Evolutionary conservation across 2,113 vertebrate genomes (phyloP).

Genomic region (Ictidomys tridecemlineatus): DNA sequence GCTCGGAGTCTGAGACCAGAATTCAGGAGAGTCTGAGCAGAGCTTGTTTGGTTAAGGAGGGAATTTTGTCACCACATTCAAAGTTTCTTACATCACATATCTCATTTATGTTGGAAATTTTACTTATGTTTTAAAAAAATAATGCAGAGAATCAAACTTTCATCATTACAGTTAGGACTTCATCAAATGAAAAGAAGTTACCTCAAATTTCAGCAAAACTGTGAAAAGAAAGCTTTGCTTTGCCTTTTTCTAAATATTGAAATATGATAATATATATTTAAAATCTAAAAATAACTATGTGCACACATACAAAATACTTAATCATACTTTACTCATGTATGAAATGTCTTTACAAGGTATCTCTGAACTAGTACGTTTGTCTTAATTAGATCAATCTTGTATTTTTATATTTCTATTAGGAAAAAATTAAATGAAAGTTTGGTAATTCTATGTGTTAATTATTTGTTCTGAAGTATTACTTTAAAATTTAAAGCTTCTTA

Average conservation of each 20-base stretch:
- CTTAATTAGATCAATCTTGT: background rate
- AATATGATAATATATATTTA: background rate
- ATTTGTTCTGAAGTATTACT: background rate
- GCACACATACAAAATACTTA: background rate
- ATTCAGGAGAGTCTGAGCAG: background rate
- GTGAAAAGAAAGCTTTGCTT: background rate
- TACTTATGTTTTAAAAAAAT: background rate
- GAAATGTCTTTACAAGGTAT: background rate
- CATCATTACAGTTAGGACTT: background rate
- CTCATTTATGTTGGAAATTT: background rate
- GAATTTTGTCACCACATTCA: background rate
- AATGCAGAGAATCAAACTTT: constrained; percentile 6
- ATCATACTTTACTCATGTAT: background rate
- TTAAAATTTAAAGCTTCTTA: constrained; percentile 46
- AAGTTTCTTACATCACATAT: constrained; percentile 4
- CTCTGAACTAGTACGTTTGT: background rate
- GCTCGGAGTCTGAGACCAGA: background rate
- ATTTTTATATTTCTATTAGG: constrained; percentile 21
- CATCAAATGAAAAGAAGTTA: background rate
- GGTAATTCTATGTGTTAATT: background rate
- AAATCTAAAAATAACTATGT: background rate
- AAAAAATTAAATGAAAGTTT: background rate
- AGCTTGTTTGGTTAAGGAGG: background rate
- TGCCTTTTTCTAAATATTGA: background rate
- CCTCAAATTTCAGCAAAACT: background rate